Base-by-base conservation (phyloP, 2,888 invertebrate species). In the Patella pellucida region DNA sequence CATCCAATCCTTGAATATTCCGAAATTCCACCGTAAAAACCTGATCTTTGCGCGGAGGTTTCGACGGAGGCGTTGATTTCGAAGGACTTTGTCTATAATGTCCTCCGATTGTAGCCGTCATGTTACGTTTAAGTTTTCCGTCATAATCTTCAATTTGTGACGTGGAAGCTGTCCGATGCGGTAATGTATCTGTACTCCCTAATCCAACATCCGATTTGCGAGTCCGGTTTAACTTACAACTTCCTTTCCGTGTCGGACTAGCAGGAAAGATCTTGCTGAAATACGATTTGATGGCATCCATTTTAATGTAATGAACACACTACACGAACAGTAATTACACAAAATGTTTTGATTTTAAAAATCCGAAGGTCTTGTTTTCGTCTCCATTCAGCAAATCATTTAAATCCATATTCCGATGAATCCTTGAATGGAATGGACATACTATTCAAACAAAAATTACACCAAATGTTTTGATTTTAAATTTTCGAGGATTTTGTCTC, bases 31-130 rank as follows among this genome's bases (percentile, higher is more conserved):
- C 85, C 14, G 81, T 82, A 74, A 87, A 85, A 12, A 87, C 78
- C 70, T 87, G 85, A 74, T 87, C 88, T 75, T 83, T 87, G 56
- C 88, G 72, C 4, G 88, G 88, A 0, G 88, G 88, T 80, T 88
- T 88, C 3, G 83, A 81, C 5, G 88, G 88, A 4, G 88, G 85
- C 0, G 85, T 82, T 23, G 83, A 79, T 72, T 82, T 80, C 9
- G 78, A 69, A 14, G 78, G 77, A 62, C 23, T 3, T 11, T 62
- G 19, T 81, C 54, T 81, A 78, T 19, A 80, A 81, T 71, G 77
- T 78, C 76, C 76, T 78, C 2, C 80, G 71, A 31, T 73, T 77
- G 71, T 81, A 79, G 72, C 78, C 79, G 67, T 69, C 71, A 69
- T 77, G 78, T 12, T 52, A 52, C n/a, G 77, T 74, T 16, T 74